Evolutionary conservation across 2,797 vertebrate species (phyloP).

Genomic region (Amblyopsis hoosieri): DNA sequence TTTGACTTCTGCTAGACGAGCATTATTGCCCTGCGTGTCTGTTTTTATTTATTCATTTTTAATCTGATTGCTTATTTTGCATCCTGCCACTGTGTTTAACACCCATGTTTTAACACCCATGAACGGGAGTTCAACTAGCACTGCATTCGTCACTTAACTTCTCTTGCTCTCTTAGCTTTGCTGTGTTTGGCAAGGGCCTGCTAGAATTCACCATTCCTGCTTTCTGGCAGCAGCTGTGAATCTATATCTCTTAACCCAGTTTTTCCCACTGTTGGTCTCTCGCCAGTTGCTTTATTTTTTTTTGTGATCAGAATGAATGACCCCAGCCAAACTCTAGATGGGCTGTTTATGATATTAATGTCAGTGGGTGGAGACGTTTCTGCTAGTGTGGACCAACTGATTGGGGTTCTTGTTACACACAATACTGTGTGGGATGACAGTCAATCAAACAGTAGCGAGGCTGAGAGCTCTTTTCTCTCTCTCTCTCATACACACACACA

Average conservation of each 20-base stretch:
- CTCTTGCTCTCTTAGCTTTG: slow-evolving; percentile 33
- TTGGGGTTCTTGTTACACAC: slow-evolving; percentile 66
- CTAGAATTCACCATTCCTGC: slow-evolving; percentile 45
- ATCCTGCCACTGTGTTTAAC: slow-evolving; percentile 28
- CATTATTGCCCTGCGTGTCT: slow-evolving; percentile 41
- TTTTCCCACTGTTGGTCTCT: slow-evolving; percentile 44
- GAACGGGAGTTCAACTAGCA: slow-evolving; percentile 33
- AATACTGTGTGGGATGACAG: slow-evolving; percentile 61
- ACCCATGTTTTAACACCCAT: no score
- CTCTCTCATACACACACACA: slow-evolving; percentile 32
- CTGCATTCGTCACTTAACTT: slow-evolving; percentile 27
- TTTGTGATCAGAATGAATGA: slow-evolving; percentile 26
- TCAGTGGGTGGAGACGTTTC: slow-evolving; percentile 55
- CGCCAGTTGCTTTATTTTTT: slow-evolving; percentile 39
- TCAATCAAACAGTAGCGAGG: slow-evolving; percentile 51
- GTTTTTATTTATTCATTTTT: slow-evolving; percentile 11
- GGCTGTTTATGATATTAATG: slow-evolving; percentile 64
- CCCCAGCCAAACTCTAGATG: slow-evolving; percentile 45
- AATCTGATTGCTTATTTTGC: slow-evolving; percentile 35
- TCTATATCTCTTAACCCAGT: slow-evolving; percentile 38
- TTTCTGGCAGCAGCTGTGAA: slow-evolving; percentile 40
- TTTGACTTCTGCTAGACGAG: slow-evolving; percentile 71
- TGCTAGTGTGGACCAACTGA: slow-evolving; percentile 61
- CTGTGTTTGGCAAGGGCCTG: slow-evolving; percentile 46
- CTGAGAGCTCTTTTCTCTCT: slow-evolving; percentile 9